Base-by-base conservation (phyloP, 2,113 vertebrate genomes). In the Peromyscus leucopus region DNA sequence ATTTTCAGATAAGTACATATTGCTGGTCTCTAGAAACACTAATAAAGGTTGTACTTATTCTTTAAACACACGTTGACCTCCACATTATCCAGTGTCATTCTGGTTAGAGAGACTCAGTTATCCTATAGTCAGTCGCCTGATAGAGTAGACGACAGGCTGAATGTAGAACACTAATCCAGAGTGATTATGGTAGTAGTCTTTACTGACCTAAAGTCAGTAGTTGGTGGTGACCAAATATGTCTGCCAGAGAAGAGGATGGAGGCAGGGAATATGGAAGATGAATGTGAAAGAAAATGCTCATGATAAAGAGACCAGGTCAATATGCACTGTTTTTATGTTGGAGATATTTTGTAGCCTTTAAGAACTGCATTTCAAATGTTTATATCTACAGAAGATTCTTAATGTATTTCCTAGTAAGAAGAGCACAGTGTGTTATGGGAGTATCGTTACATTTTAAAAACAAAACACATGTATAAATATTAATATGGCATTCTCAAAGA, bases 401-500 rank as follows among this genome's bases (percentile, higher is more conserved):
- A 75, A 78, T 93, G 42, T 96, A 74, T 83, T 97, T n/a, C 67
- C 61, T 90, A 88, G 80, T 55, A 69, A 97, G 96, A 90, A 94
- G 92, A 93, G 55, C 36, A 46, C 87, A 39, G 51, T 83, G 92
- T 95, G 96, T 97, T 89, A 85, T 85, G 91, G 94, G 94, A 94
- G 19, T 79, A 48, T 87, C 39, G 26, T 93, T 93, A 42, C 31
- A 69, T 74, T 93, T 86, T 94, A 65, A 94, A 90, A 96, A 89
- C 48, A 95, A 74, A 91, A 74, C 63, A 76, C 76, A 96, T 76
- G 3, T 63, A 92, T 72, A 96, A 76, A 95, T 94, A 92, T 89
- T 96, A 96, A 94, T 71, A 85, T 74, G 89, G 90, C 33, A 79
- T 96, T 97, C 61, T 95, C 67, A 95, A 90, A 93, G 80, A 79